Conservation (phyloP, 2,797 vertebrate genomes). For the Eulemur albifrons region DNA sequence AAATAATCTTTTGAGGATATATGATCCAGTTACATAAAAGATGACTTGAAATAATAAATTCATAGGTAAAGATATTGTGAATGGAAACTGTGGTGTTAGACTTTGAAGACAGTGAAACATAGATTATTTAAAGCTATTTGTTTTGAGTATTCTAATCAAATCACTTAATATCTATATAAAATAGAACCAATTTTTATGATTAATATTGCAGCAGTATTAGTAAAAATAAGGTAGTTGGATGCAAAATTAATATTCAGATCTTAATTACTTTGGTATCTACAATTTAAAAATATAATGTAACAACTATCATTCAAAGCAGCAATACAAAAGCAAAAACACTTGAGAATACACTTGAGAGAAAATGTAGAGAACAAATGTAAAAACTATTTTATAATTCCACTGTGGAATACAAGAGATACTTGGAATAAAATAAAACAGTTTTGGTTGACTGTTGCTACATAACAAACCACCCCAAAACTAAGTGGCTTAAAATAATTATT, state of each 20-base stretch:
- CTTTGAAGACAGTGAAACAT: not conserved
- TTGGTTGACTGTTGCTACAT: not conserved
- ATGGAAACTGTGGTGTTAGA: not conserved
- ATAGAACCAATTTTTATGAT: not conserved
- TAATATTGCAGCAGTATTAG: not conserved
- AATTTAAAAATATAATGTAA: conserved; percentile 14
- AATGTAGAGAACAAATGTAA: not conserved
- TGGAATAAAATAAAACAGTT: not conserved
- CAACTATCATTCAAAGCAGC: not conserved
- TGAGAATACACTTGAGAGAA: not conserved
- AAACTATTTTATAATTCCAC: not conserved
- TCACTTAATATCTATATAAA: not conserved
- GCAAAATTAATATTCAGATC: conserved; percentile 35
- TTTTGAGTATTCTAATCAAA: not conserved
- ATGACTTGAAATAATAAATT: conserved; percentile 46
- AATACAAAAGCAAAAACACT: not conserved
- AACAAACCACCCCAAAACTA: not conserved
- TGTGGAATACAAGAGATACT: not conserved
- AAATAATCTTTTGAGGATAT: not conserved
- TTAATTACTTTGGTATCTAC: not conserved
- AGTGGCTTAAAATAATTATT: not conserved
- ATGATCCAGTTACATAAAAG: not conserved
- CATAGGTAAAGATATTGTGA: not conserved
- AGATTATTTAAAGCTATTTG: not conserved
- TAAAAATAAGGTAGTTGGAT: not conserved